Evolutionary conservation across 2,888 invertebrate species (phyloP).

Genomic region (Callimorpha dominula): DNA sequence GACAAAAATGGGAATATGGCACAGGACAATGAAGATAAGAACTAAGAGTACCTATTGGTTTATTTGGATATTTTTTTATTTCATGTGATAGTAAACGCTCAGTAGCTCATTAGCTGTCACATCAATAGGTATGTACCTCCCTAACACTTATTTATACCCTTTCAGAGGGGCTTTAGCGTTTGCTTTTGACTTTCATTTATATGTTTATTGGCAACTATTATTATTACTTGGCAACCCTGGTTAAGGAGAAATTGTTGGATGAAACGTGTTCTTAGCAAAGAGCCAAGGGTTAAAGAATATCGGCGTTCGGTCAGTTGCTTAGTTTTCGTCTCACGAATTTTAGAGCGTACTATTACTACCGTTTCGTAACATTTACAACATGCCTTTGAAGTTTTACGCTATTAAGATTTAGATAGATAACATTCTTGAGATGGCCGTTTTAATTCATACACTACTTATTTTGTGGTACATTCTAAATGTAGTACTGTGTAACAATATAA

Average conservation of each 20-base stretch:
- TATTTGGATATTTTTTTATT: no score
- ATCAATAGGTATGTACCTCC: no score
- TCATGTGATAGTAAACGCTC: no score
- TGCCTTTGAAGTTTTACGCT: conserved; percentile 1
- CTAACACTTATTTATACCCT: no score
- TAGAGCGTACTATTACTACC: conserved; percentile 31
- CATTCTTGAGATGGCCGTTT: conserved; percentile 8
- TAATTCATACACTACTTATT: conserved; percentile 15
- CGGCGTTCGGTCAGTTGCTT: conserved; percentile 19
- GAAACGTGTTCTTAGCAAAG: conserved; percentile 45
- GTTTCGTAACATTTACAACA: conserved; percentile 39
- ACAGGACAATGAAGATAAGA: neutral
- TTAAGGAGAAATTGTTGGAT: conserved; percentile 40
- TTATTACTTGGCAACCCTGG: conserved; percentile 1
- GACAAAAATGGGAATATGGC: neutral
- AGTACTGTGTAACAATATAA: neutral
- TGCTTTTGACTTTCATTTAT: no score
- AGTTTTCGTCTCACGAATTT: conserved; percentile 5
- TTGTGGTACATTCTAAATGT: conserved; percentile 12
- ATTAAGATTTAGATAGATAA: conserved; percentile 10
- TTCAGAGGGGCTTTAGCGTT: no score
- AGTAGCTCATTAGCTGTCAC: no score
- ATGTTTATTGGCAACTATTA: no score
- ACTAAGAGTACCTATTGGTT: neutral
- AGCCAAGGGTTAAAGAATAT: conserved; percentile 53